A percentile compares a stretch with the other conserved stretches of the same genome.
phyloP scores from a whole-genome alignment of 2,797 vertebrate genomes.

The Alcedo quadribrachys region DNA sequence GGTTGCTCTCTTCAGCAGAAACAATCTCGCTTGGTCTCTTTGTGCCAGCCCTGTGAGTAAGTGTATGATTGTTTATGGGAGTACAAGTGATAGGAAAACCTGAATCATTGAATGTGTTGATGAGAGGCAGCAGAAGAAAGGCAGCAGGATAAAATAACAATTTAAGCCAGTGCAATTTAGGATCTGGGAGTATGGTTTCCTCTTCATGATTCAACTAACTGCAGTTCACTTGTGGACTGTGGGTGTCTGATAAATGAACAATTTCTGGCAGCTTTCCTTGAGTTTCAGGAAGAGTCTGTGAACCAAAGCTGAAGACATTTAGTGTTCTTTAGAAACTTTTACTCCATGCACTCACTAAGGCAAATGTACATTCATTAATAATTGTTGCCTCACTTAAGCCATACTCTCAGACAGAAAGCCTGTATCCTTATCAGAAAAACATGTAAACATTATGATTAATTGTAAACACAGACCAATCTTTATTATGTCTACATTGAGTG shows the following conservation, averaged over 20 bases:
- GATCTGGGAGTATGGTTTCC: background rate
- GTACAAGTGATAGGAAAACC: background rate
- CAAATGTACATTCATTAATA: conserved; percentile 76
- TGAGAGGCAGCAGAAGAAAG: background rate
- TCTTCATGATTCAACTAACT: conserved; percentile 26
- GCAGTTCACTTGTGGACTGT: conserved; percentile 35
- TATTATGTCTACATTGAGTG: conserved; percentile 51
- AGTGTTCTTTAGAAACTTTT: conserved; percentile 51
- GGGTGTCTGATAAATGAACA: conserved; percentile 68
- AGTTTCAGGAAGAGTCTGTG: conserved; percentile 29
- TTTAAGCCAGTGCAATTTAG: conserved; percentile 34
- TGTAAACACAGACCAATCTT: conserved; percentile 62
- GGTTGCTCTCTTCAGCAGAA: background rate
- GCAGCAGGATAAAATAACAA: background rate
- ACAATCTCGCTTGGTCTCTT: background rate
- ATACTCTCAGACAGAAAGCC: conserved; percentile 58
- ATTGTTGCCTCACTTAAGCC: conserved; percentile 68
- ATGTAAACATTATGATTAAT: conserved; percentile 66
- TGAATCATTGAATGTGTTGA: background rate
- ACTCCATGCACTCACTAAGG: conserved; percentile 23
- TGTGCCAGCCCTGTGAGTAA: background rate
- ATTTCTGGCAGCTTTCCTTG: conserved; percentile 58
- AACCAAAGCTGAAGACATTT: conserved; percentile 65
- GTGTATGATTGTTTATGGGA: background rate
- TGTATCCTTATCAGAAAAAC: conserved; percentile 63